Evolutionary conservation across 2,888 invertebrate genomes (phyloP), one percentile per base, ranked within the genome.

Genomic region (Coremacera marginata): DNA sequence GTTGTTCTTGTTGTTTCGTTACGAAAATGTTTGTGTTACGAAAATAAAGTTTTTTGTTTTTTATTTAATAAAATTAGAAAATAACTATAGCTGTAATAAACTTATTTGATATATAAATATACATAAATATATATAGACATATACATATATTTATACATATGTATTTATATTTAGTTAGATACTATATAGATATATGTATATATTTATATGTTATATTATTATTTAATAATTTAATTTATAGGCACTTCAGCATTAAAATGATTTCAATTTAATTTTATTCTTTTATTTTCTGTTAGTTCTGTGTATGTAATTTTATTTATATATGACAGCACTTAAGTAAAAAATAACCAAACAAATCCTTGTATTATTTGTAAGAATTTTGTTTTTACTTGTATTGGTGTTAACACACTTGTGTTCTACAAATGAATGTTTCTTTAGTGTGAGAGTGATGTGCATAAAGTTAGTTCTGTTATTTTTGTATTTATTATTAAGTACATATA

Each of bases 201-300:
- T 51, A 49, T 63, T 25, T 60, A 71, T 60, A 60, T 44, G 57
- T 71, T 31, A 7, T 19, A 34, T 31, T 65, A 65, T 60, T 25
- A 60, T 71, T 57, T 31, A 70, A 70, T 19, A 55, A 70, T 70
- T 71, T 37, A 34, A 65, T 74, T 74, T 74, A 55, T 74, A 74
- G 74, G 74, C 74, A 74, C 74, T 74, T 74, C 67, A 74, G 65
- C 67, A 65, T 74, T 74, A 52, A 67, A 74, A 72, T 62, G 62
- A 62, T 62, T 72, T 60, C 19, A 72, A 70, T 70, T 70, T 37
- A 51, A 51, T 67, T n/a, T 68, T 16, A 14, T 27, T 62, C 9
- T 52, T 52, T 52, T 3, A n/a, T 52, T 19, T 55, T n/a, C 19
- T 55, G 55, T 55, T 72, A 72, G 62, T 72, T 72, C 16, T 60